These are phyloP conservation scores for Cyprinodon variegatus DNA, from an alignment of 2,113 vertebrate species.

Conservation along the genomic window DNA sequence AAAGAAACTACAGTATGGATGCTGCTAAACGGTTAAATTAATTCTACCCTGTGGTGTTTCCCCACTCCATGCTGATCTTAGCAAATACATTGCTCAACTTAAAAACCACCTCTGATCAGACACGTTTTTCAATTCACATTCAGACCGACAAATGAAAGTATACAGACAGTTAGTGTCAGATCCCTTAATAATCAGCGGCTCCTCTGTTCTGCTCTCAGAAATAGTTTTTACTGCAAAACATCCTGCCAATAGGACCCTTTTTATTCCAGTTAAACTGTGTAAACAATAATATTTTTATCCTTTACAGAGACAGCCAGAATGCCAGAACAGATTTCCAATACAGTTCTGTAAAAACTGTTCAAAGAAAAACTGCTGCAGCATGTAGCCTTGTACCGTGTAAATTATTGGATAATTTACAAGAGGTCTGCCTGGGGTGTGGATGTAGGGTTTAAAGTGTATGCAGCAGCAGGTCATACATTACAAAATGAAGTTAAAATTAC, in stretches of 20 bases:
- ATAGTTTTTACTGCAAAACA: slow-evolving; percentile 64
- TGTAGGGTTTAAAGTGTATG: slow-evolving; percentile 36
- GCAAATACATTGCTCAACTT: background rate
- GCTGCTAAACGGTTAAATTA: background rate
- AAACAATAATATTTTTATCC: slow-evolving; percentile 46
- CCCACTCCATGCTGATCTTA: background rate
- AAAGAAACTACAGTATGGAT: no score
- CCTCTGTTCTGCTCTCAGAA: slow-evolving; percentile 59
- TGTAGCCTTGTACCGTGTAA: slow-evolving; percentile 26
- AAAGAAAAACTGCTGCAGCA: slow-evolving; percentile 36
- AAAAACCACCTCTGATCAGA: background rate
- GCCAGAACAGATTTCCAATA: slow-evolving; percentile 44
- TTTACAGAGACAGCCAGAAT: slow-evolving; percentile 38
- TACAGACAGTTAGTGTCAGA: slow-evolving; percentile 28
- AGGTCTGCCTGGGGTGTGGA: slow-evolving; percentile 43
- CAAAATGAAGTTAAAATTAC: slow-evolving; percentile 56
- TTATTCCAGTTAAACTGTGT: slow-evolving; percentile 27
- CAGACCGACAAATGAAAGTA: slow-evolving; percentile 44
- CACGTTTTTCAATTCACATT: slow-evolving; percentile 10
- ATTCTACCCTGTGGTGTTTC: background rate
- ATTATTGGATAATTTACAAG: slow-evolving; percentile 54
- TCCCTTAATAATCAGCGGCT: slow-evolving; percentile 68
- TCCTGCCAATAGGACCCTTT: slow-evolving; percentile 43
- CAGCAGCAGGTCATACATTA: slow-evolving; percentile 45
- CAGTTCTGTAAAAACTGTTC: slow-evolving; percentile 42